Percentiles rank a stretch among this genome's conserved stretches.
phyloP scores from a whole-genome alignment of 2,797 vertebrate species.

The Acridotheres tristis region DNA sequence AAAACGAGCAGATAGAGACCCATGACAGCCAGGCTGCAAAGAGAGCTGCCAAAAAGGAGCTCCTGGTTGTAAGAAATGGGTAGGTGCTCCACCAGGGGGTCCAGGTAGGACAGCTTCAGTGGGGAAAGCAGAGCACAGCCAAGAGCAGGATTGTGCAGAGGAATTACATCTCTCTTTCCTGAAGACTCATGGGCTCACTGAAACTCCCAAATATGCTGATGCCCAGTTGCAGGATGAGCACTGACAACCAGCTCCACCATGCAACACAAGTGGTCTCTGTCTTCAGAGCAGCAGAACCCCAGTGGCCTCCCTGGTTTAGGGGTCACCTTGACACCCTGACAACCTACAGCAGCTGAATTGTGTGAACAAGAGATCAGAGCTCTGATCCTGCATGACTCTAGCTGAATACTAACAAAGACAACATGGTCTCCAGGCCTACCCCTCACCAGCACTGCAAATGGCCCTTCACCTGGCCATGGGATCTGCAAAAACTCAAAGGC shows the following conservation, averaged over 20 bases:
- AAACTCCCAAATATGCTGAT: neutral
- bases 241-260: neutral
- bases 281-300: neutral
- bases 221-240: neutral
- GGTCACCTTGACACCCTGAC: slow-evolving; percentile 8
- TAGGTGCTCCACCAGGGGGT: neutral
- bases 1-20: neutral
- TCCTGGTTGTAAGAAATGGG: neutral
- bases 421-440: neutral
- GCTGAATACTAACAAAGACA: neutral
- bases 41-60: neutral
- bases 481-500: neutral
- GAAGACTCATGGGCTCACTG: neutral
- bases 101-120: neutral
- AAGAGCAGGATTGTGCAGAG: neutral
- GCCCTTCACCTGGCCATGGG: neutral
- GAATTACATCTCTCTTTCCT: neutral
- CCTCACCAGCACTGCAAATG: neutral
- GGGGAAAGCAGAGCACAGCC: neutral
- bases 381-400: neutral
- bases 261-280: neutral
- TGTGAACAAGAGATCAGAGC: neutral
- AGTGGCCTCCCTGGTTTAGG: neutral
- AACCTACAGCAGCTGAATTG: neutral
- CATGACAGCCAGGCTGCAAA: neutral